phyloP scores from a whole-genome alignment of 2,888 invertebrate species.

The Pyrgus malvae region DNA sequence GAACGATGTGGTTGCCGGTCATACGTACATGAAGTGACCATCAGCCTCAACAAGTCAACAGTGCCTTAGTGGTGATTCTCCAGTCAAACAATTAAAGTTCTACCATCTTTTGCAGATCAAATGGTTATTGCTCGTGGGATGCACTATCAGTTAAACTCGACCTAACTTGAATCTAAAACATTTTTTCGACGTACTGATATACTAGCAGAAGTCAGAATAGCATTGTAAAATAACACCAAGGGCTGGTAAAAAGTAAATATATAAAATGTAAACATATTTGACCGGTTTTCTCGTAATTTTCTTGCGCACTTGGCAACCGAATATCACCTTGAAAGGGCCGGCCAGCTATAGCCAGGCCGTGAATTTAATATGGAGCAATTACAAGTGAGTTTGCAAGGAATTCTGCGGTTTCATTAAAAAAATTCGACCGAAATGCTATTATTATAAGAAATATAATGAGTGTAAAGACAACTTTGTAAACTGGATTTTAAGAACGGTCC shows the following conservation, averaged over 20 bases:
- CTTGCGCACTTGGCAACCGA: slow-evolving; percentile 38
- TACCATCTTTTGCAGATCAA: too few species aligned
- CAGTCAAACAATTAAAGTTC: too few species aligned
- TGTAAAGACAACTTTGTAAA: slow-evolving; percentile 8
- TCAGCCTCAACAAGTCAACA: too few species aligned
- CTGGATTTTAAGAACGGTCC: slow-evolving; percentile 11
- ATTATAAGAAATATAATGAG: slow-evolving; percentile 18
- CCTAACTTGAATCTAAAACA: too few species aligned
- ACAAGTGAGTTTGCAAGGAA: slow-evolving; percentile 37
- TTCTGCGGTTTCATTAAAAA: slow-evolving; percentile 27
- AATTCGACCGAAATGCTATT: slow-evolving; percentile 19
- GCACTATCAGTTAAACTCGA: too few species aligned
- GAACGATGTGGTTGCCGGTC: too few species aligned
- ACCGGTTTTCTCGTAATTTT: slow-evolving; percentile 23
- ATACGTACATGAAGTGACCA: too few species aligned
- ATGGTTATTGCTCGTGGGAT: too few species aligned
- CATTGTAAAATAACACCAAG: neutral
- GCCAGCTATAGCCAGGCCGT: slow-evolving; percentile 44
- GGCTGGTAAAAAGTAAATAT: neutral
- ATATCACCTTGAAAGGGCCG: slow-evolving; percentile 52
- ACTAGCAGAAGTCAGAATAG: neutral
- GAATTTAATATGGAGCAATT: slow-evolving; percentile 57
- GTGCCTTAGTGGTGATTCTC: too few species aligned
- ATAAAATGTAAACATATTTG: neutral
- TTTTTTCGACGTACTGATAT: too few species aligned